Percentiles rank a stretch among this genome's conserved stretches.
Conservation (phyloP, 2,888 invertebrate species). For the Mechanitis mazaeus region DNA sequence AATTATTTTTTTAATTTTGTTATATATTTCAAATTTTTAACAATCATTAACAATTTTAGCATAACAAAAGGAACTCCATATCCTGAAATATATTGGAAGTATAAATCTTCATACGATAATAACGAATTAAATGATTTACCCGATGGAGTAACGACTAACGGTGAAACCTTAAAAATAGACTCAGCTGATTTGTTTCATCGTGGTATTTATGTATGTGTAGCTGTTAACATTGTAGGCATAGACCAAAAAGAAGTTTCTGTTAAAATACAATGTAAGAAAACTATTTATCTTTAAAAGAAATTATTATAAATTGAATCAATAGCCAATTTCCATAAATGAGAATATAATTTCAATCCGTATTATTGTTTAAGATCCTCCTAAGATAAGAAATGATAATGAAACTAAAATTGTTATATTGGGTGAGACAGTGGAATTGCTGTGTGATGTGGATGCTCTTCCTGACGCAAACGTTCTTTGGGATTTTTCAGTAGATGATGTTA, state of each 20-base stretch:
- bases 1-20: background rate
- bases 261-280: constrained; percentile 52
- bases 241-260: constrained; percentile 41
- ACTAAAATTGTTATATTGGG: constrained; percentile 40
- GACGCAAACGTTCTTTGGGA: constrained; percentile 54
- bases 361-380: constrained; percentile 43
- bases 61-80: constrained; percentile 49
- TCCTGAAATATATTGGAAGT: constrained; percentile 52
- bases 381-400: constrained; percentile 39
- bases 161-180: constrained; percentile 39
- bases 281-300: background rate
- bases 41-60: constrained; percentile 34
- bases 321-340: no score
- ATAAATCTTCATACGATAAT: constrained; percentile 34
- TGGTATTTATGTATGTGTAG: constrained; percentile 54
- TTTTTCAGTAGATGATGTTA: constrained; percentile 44
- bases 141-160: constrained; percentile 37
- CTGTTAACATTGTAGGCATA: constrained; percentile 45
- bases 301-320: no score
- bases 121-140: constrained; percentile 40
- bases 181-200: constrained; percentile 38
- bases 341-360: background rate
- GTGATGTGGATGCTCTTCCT: constrained; percentile 54
- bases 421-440: constrained; percentile 42
- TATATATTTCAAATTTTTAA: no score